These are phyloP conservation scores for Vulpes vulpes DNA, from an alignment of 2,113 vertebrate species.

Conservation along the genomic window DNA sequence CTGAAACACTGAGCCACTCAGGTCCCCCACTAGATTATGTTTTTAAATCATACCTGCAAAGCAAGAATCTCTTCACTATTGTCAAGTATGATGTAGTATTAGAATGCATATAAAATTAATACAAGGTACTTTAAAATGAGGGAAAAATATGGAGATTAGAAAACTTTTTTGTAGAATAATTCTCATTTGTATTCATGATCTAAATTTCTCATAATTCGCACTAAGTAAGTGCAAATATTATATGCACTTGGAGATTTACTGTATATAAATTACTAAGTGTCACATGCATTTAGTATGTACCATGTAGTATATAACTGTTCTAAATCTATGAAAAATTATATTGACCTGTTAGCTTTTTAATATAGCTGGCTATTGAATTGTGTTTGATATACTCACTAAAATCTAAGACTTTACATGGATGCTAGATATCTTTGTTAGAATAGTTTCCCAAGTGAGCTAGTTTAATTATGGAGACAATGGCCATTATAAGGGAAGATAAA, in stretches of 20 bases:
- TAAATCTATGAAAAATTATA: conserved; percentile 1
- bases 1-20: no score
- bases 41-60: conserved; percentile 34
- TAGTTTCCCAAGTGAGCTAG: not conserved
- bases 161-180: conserved; percentile 21
- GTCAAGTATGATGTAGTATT: not conserved
- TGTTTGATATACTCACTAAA: not conserved
- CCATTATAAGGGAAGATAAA: not conserved
- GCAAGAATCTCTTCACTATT: not conserved
- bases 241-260: not conserved
- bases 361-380: not conserved
- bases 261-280: not conserved
- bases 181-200: not conserved
- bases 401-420: not conserved
- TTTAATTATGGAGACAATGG: not conserved
- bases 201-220: conserved; percentile 30
- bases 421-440: not conserved
- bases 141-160: not conserved
- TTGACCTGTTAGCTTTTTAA: not conserved
- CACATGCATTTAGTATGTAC: not conserved
- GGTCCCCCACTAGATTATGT: not conserved
- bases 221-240: not conserved
- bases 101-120: conserved; percentile 2
- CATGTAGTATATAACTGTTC: not conserved
- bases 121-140: not conserved